Conservation (phyloP, 2,888 invertebrate genomes). For the Eilema sororculum region DNA sequence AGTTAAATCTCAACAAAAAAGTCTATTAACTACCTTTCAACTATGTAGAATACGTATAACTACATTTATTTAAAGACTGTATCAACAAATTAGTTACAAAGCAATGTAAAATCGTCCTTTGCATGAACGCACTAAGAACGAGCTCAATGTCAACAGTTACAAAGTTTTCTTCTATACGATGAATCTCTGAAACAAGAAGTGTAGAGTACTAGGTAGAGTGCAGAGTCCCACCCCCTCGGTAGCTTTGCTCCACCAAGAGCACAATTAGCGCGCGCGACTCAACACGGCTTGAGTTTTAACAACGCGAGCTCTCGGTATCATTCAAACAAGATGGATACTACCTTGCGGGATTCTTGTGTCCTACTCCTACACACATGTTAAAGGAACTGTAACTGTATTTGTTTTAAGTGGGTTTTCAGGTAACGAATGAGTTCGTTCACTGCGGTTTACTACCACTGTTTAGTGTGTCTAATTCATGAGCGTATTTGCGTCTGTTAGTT, state of each 20-base stretch:
- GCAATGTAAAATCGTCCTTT: slow-evolving; percentile 38
- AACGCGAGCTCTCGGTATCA: slow-evolving; percentile 83
- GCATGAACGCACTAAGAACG: slow-evolving; percentile 42
- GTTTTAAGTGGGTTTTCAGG: slow-evolving; percentile 54
- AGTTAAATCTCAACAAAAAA: not conserved
- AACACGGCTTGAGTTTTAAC: slow-evolving; percentile 86
- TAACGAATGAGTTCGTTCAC: slow-evolving; percentile 42
- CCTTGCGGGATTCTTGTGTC: slow-evolving; percentile 67
- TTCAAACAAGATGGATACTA: slow-evolving; percentile 74
- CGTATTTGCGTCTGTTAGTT: not conserved
- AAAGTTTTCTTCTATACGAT: slow-evolving; percentile 73
- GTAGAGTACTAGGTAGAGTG: slow-evolving; percentile 69
- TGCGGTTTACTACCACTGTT: slow-evolving; percentile 4
- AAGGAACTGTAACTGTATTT: slow-evolving; percentile 62
- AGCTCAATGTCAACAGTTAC: slow-evolving; percentile 81
- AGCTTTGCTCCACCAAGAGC: slow-evolving; percentile 68
- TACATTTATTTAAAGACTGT: not conserved
- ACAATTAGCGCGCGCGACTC: slow-evolving; percentile 86
- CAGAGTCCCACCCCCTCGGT: slow-evolving; percentile 29
- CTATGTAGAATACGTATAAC: not conserved
- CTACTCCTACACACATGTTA: slow-evolving; percentile 61
- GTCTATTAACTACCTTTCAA: too few relatives aligned
- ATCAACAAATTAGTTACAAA: slow-evolving; percentile 25
- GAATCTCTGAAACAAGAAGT: slow-evolving; percentile 75
- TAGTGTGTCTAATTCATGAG: slow-evolving; percentile 26